These are phyloP conservation scores for Neuroterus valhalla DNA, from an alignment of 1,140 invertebrate genomes.

Conservation along the genomic window DNA sequence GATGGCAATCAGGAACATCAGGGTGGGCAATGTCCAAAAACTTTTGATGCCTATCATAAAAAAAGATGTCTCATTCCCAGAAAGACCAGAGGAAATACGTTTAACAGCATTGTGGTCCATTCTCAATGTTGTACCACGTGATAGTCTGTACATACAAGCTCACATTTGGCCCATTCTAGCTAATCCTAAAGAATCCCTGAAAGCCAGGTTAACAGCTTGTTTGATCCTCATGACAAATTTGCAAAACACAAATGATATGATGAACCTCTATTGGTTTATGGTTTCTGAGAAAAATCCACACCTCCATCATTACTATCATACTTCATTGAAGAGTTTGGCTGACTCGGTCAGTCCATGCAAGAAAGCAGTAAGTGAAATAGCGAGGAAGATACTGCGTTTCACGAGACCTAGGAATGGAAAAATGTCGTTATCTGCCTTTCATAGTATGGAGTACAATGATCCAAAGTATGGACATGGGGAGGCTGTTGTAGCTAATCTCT, in stretches of 20 bases:
- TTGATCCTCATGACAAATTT: slow-evolving; percentile 64
- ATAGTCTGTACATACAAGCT: slow-evolving; percentile 59
- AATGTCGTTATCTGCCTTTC: slow-evolving; percentile 46
- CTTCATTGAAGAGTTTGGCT: slow-evolving; percentile 65
- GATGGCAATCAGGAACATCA: slow-evolving; percentile 62
- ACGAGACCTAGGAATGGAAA: slow-evolving; percentile 48
- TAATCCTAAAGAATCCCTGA: slow-evolving; percentile 56
- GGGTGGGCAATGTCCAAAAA: slow-evolving; percentile 49
- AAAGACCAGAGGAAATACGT: slow-evolving; percentile 59
- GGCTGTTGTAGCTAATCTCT: slow-evolving; percentile 40
- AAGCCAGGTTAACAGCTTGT: slow-evolving; percentile 66
- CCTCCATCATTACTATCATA: slow-evolving; percentile 72
- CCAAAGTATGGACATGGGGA: slow-evolving; percentile 57
- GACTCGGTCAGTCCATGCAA: slow-evolving; percentile 66
- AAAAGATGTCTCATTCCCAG: slow-evolving; percentile 46
- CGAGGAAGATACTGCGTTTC: slow-evolving; percentile 55
- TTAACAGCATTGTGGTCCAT: too few relatives aligned
- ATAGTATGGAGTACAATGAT: slow-evolving; percentile 58
- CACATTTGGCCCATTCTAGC: slow-evolving; percentile 69
- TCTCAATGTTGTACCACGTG: slow-evolving; percentile 61
- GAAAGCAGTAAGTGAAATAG: slow-evolving; percentile 53
- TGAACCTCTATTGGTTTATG: slow-evolving; percentile 72
- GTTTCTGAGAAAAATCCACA: slow-evolving; percentile 63
- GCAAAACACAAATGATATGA: slow-evolving; percentile 58
- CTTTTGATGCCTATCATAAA: slow-evolving; percentile 57